Evolutionary conservation across 2,113 vertebrate genomes (phyloP).

Genomic region (Camelus bactrianus): DNA sequence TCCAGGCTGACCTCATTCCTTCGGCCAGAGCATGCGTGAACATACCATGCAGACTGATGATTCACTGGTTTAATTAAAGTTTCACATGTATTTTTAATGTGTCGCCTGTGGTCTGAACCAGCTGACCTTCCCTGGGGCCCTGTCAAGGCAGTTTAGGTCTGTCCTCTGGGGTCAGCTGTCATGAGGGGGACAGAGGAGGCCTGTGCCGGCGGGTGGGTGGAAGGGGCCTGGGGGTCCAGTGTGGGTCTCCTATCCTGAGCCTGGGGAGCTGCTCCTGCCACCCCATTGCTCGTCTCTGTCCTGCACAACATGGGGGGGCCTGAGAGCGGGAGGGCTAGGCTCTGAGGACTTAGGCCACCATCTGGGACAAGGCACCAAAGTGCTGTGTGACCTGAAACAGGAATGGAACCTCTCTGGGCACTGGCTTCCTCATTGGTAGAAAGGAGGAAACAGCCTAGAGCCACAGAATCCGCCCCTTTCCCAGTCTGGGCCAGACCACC

Average conservation of each 20-base stretch:
- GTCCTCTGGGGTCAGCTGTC: background rate
- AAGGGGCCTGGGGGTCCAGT: background rate
- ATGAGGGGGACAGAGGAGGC: background rate
- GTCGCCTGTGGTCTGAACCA: background rate
- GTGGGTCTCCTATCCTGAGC: accelerated
- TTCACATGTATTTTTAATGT: background rate
- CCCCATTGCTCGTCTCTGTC: background rate
- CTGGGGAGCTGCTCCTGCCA: background rate
- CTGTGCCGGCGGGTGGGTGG: too few relatives aligned
- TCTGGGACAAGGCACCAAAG: background rate
- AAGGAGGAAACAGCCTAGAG: background rate
- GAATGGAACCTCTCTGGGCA: background rate
- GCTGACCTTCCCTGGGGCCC: slow-evolving; percentile 4
- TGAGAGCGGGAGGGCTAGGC: background rate
- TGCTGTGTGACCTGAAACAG: background rate
- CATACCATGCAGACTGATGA: background rate
- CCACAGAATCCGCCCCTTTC: background rate
- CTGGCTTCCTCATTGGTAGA: background rate
- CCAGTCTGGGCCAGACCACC: too few relatives aligned
- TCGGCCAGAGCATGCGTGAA: background rate
- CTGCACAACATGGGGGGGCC: background rate
- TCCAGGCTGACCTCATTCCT: background rate
- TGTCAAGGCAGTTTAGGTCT: background rate
- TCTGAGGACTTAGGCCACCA: background rate
- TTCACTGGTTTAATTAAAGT: background rate